Base-by-base conservation (phyloP, 2,888 invertebrate genomes). In the Laspeyria flexula region DNA sequence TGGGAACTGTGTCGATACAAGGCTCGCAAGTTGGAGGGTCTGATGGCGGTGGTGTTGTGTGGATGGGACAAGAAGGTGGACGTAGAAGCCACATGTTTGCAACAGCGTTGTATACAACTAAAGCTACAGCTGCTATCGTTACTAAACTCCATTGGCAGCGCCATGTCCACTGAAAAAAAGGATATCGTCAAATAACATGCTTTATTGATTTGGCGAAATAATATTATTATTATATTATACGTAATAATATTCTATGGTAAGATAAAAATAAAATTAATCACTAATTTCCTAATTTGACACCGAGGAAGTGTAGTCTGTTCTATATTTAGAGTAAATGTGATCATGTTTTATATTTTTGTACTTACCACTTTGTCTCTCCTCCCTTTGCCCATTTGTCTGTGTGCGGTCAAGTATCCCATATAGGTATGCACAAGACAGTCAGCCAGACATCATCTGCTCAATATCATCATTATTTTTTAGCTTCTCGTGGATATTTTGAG, bases 91-190 rank as follows among this genome's bases (percentile, higher is more conserved):
- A 90, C 60, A 92, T 72, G 73, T 90, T 89, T 34, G 88, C 87
- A 1, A 81, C 85, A 5, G 88, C 86, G 60, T 89, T 90, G 81
- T 89, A 96, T 33, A 95, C 75, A 21, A 95, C 94, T 56, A 96
- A 89, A 27, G 94, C 92, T 44, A 95, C 77, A 29, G 96, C 94
- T 65, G 94, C 93, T 51, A 94, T 83, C 57, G 95, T 90, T 72
- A 95, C 94, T 70, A 96, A 83, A 81, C 95, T 95, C 95, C 96
- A 95, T 79, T 94, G 93, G 67, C 95, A 94, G 72, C 95, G 88
- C 90, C 91, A 91, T 25, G 85, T 83, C 86, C 88, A 89, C 93
- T 93, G 81, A 33, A 46, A 37, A 15, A n/a, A 35, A 43, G 12
- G 0, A n/a, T 9, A 5, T 25, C 18, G 5, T 18, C 2, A 2